Evolutionary conservation across 35 echinoderm and acorn worm genomes (phyloP).

Genomic region (Stichopus chloronotus): DNA sequence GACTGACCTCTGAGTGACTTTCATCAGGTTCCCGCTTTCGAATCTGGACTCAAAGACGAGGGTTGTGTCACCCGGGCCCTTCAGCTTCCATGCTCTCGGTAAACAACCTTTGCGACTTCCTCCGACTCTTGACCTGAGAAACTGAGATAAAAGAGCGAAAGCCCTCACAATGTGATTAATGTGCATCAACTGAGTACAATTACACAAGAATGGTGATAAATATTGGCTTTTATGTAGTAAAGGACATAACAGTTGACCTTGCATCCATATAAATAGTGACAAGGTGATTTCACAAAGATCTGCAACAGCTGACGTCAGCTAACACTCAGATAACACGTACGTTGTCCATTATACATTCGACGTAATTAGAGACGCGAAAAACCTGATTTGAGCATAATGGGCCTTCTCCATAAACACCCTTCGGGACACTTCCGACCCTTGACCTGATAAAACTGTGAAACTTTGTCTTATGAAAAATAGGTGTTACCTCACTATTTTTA

Average conservation of each 20-base stretch:
- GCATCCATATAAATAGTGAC: not conserved
- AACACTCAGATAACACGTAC: too few relatives aligned
- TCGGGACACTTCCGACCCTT: too few relatives aligned
- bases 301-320: too few relatives aligned
- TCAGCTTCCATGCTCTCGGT: conserved; percentile 74
- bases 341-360: too few relatives aligned
- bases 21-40: conserved; percentile 97
- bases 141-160: conserved; percentile 54
- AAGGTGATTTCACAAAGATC: not conserved
- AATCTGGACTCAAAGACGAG: conserved; percentile 94
- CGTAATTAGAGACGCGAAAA: too few relatives aligned
- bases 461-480: too few relatives aligned
- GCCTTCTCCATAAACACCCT: too few relatives aligned
- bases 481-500: too few relatives aligned
- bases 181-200: not conserved
- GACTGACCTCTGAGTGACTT: conserved; percentile 80
- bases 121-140: conserved; percentile 95
- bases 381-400: too few relatives aligned
- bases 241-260: not conserved
- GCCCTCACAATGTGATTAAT: not conserved
- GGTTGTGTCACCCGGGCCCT: conserved; percentile 76
- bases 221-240: not conserved
- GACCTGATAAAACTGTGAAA: too few relatives aligned
- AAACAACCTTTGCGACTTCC: conserved; percentile 85
- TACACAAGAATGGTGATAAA: not conserved